phyloP scores from a whole-genome alignment of 2,797 vertebrate genomes.

The Pantherophis alleghaniensis region DNA sequence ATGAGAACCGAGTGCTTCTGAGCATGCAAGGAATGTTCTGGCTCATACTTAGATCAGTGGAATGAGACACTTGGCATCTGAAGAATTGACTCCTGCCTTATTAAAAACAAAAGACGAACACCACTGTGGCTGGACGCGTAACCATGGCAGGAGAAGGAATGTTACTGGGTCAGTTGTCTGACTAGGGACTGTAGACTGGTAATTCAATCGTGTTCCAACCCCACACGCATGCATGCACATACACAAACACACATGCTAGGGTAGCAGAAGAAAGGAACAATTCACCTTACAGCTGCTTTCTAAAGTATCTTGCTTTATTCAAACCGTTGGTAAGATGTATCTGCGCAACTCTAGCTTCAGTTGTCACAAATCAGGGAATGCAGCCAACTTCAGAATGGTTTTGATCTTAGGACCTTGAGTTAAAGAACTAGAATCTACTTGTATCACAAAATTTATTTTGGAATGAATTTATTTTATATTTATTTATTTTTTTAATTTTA shows the following conservation, averaged over 20 bases:
- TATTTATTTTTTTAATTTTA: no score
- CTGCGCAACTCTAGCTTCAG: background rate
- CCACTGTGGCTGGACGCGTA: background rate
- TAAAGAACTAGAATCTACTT: background rate
- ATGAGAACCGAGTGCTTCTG: background rate
- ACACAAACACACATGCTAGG: background rate
- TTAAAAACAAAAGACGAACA: background rate
- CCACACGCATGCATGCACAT: conserved; percentile 3
- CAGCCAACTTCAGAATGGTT: background rate
- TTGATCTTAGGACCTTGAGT: background rate
- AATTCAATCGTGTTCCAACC: conserved; percentile 16
- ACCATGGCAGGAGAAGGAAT: conserved; percentile 22
- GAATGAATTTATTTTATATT: background rate
- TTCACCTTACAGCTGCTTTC: background rate
- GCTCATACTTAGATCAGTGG: conserved; percentile 22
- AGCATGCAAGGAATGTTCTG: conserved; percentile 28
- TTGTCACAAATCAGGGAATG: background rate
- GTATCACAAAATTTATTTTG: background rate
- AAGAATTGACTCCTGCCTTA: conserved; percentile 13
- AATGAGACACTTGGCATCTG: conserved; percentile 9
- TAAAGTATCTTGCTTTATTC: background rate
- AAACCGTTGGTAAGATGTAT: background rate
- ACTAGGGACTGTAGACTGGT: conserved; percentile 1
- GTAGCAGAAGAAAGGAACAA: background rate
- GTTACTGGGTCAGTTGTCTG: conserved; percentile 16